A percentile compares a stretch with the other conserved stretches of the same genome.
These are phyloP conservation scores for Scyliorhinus canicula DNA, from an alignment of 2,797 vertebrate genomes.

Conservation along the genomic window DNA sequence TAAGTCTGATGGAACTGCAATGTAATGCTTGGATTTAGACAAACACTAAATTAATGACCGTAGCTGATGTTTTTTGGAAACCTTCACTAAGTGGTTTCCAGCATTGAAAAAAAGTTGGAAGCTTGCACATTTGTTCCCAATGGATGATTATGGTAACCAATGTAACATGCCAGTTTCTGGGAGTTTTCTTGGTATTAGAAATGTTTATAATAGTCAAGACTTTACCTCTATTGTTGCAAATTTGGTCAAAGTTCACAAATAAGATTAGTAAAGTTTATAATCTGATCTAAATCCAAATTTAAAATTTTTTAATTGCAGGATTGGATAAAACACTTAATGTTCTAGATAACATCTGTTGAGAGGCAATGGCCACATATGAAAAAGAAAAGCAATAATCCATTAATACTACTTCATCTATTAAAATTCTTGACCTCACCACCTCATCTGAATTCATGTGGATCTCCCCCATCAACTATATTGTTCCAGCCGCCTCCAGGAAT, in stretches of 20 bases:
- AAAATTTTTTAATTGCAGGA: not conserved
- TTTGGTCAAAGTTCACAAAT: not conserved
- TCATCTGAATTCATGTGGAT: not conserved
- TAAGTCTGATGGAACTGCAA: not conserved
- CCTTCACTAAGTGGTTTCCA: constrained; percentile 7
- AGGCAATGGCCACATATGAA: not conserved
- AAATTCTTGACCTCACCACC: not conserved
- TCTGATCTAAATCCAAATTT: not conserved
- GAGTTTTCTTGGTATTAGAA: not conserved
- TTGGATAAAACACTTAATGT: not conserved
- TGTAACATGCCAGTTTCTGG: not conserved
- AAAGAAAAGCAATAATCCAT: not conserved
- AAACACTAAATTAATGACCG: not conserved
- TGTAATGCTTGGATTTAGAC: not conserved
- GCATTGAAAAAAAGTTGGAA: constrained; percentile 19
- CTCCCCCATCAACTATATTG: not conserved
- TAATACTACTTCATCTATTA: not conserved
- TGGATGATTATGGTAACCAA: not conserved
- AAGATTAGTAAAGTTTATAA: not conserved
- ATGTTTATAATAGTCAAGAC: not conserved
- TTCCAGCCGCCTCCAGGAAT: not conserved
- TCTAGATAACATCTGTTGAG: not conserved
- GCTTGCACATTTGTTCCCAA: not conserved
- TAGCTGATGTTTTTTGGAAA: constrained; percentile 24
- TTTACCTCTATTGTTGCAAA: constrained; percentile 26